Conservation (phyloP, 2,797 vertebrate genomes). For the Leptoclinus maculatus region DNA sequence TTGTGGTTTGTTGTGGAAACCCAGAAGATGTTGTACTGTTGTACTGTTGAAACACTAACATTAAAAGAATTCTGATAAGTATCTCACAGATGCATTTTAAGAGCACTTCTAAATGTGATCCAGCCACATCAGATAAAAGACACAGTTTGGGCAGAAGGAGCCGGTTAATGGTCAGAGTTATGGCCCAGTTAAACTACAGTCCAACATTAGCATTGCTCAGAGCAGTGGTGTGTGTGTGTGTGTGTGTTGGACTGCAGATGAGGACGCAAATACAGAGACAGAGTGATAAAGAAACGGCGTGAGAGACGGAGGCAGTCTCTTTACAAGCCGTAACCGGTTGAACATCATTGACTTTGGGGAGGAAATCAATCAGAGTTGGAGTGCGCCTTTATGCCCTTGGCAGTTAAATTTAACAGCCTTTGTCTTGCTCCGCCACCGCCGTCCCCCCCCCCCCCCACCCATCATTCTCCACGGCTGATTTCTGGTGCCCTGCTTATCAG, state of each 20-base stretch:
- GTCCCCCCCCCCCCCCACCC: background rate
- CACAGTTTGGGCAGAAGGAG: background rate
- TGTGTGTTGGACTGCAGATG: constrained; percentile 10
- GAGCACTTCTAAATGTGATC: constrained; percentile 12
- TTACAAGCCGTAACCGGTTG: constrained; percentile 48
- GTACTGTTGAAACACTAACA: too few species aligned
- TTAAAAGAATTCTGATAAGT: too few species aligned
- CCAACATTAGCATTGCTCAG: background rate
- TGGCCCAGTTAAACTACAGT: background rate
- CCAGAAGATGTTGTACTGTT: too few species aligned
- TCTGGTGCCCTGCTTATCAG: constrained; percentile 77
- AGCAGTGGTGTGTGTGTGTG: background rate
- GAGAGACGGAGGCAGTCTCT: constrained; percentile 35
- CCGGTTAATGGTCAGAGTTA: constrained; percentile 1
- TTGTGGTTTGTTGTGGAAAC: too few species aligned
- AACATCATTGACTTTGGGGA: constrained; percentile 67
- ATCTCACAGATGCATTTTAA: background rate
- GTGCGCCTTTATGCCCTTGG: constrained; percentile 61
- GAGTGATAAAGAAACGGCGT: constrained; percentile 29
- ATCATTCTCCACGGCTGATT: constrained; percentile 59
- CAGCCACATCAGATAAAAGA: background rate
- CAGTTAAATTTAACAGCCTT: constrained; percentile 72
- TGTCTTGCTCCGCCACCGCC: constrained; percentile 52
- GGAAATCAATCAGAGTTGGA: constrained; percentile 76
- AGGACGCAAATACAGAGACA: constrained; percentile 28